These are phyloP conservation scores for Cydia pomonella DNA, from an alignment of 1,140 invertebrate species.

Conservation along the genomic window DNA sequence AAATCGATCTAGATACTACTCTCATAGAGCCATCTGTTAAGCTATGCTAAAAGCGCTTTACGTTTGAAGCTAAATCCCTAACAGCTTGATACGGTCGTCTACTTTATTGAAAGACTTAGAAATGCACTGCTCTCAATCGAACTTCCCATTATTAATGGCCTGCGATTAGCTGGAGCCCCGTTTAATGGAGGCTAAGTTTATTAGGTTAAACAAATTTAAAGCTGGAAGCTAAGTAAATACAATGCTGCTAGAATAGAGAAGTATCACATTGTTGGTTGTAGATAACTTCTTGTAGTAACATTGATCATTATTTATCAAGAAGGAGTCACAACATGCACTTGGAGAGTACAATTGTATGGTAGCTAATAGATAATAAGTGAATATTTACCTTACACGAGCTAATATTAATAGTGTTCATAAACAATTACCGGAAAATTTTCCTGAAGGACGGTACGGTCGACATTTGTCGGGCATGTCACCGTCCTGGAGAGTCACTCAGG, in stretches of 20 bases:
- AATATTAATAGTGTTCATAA: too few species aligned
- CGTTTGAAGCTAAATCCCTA: conserved; percentile 34
- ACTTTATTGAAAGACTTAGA: conserved; percentile 35
- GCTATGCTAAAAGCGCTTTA: conserved; percentile 43
- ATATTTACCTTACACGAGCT: too few species aligned
- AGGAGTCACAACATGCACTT: too few species aligned
- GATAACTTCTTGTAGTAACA: too few species aligned
- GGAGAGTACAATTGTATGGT: too few species aligned
- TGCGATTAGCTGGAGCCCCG: background rate
- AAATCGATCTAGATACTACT: background rate
- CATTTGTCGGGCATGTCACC: too few species aligned
- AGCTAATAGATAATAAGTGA: too few species aligned
- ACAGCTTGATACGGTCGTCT: background rate
- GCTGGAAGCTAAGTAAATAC: background rate
- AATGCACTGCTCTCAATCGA: conserved; percentile 34
- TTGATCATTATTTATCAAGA: too few species aligned
- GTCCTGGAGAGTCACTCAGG: too few species aligned
- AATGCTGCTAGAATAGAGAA: background rate
- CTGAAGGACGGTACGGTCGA: too few species aligned
- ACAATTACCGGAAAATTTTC: too few species aligned
- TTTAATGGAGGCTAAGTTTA: conserved; percentile 1
- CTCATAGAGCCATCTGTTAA: conserved; percentile 34
- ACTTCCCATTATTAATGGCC: conserved; percentile 23
- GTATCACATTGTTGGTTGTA: too few species aligned
- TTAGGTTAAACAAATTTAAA: conserved; percentile 19